Conservation (phyloP, 2,797 vertebrate genomes). For the Echeneis naucrates region DNA sequence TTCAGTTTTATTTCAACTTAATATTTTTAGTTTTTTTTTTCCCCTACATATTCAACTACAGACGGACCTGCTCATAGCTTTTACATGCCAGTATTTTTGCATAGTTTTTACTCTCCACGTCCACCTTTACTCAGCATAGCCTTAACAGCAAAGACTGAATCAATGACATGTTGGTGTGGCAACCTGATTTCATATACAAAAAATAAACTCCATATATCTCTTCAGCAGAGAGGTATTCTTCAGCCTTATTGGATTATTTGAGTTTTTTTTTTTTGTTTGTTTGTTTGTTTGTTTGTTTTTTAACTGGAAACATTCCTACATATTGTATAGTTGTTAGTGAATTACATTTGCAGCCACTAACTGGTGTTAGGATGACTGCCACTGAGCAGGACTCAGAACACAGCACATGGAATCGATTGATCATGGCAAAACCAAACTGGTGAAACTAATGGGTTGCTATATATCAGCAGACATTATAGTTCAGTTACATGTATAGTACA, state of each 20-base stretch:
- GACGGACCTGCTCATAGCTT: slow-evolving; percentile 74
- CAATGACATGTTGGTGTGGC: slow-evolving; percentile 34
- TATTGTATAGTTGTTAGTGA: slow-evolving; percentile 48
- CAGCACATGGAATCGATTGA: slow-evolving; percentile 44
- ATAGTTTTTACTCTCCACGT: slow-evolving; percentile 52
- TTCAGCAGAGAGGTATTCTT: slow-evolving; percentile 43
- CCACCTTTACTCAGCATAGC: slow-evolving; percentile 70
- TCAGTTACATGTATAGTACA: slow-evolving; percentile 76
- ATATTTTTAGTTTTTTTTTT: slow-evolving; percentile 36
- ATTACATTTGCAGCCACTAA: slow-evolving; percentile 49
- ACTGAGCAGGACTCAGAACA: slow-evolving; percentile 81
- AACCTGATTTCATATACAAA: slow-evolving; percentile 42
- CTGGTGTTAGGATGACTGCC: slow-evolving; percentile 70
- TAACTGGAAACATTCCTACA: slow-evolving; percentile 44
- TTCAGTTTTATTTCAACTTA: slow-evolving; percentile 40
- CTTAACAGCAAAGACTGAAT: slow-evolving; percentile 73
- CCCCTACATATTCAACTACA: slow-evolving; percentile 60
- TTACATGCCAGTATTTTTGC: slow-evolving; percentile 66
- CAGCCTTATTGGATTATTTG: slow-evolving; percentile 63
- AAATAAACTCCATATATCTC: slow-evolving; percentile 37
- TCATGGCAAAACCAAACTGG: slow-evolving; percentile 33
- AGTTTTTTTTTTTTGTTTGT: no score
- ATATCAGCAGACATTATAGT: slow-evolving; percentile 77
- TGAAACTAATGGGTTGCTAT: slow-evolving; percentile 42
- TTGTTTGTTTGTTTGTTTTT: no score